Base-by-base conservation (phyloP, 2,797 vertebrate genomes). In the Gymnocypris eckloni region DNA sequence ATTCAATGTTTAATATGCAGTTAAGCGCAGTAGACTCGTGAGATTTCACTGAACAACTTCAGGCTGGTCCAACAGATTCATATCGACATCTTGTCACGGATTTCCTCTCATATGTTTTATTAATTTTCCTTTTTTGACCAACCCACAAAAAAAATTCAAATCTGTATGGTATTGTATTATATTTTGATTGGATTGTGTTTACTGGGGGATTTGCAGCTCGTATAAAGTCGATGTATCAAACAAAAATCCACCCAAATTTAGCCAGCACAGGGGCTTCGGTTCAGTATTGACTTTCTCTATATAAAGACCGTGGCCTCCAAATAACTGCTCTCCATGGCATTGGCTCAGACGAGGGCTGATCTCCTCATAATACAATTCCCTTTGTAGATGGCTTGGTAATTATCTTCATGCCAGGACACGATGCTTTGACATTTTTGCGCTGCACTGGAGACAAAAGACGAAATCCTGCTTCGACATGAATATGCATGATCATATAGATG, bases 271-370 rank as follows among this genome's bases (percentile, higher is more conserved):
- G 81, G 69, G 83, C 84, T 87, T 48, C 9, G 79, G 83, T 61
- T 79, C 80, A 15, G 84, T 87, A 87, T 89, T 79, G 88, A 91
- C 86, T 86, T 67, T 20, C 79, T 78, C 86, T 87, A 92, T 90
- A 88, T 88, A 90, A 88, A 92, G 86, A 78, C 39, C 43, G 4
- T n/a, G 70, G 48, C 37, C 37, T 87, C 81, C 89, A 86, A 72
- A 88, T 86, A 88, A 75, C 77, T 45, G 76, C 84, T 87, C 84
- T 81, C 33, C 52, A 10, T 37, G 59, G 64, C 56, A n/a, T 59
- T 25, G 61, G 64, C 72, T 86, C 48, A 43, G 82, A 82, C 59
- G 48, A 45, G 45, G 50, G 15, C 84, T 87, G 88, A 87, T 89
- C 88, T 78, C 48, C 77, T 61, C 56, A 85, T 78, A 37, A 70